These are phyloP conservation scores for Timema cristinae DNA, from an alignment of 2,888 invertebrate species.

Conservation along the genomic window DNA sequence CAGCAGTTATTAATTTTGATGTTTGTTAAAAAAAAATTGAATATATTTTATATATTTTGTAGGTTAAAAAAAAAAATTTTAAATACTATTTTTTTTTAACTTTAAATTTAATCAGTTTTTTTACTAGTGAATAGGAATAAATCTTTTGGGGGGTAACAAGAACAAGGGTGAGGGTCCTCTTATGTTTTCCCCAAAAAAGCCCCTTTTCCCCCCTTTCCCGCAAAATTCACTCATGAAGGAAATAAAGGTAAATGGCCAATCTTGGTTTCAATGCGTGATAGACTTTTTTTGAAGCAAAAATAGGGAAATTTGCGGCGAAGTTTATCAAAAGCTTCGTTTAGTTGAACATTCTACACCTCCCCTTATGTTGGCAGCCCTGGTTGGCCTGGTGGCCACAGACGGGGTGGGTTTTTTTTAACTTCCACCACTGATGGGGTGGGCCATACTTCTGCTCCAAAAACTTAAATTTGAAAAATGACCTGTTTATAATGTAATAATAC, in stretches of 20 bases:
- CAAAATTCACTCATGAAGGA: conserved; percentile 92
- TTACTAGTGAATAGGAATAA: conserved; percentile 29
- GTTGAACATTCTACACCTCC: conserved; percentile 93
- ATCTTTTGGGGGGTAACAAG: conserved; percentile 23
- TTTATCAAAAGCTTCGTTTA: conserved; percentile 94
- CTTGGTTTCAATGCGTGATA: conserved; percentile 92
- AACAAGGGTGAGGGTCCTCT: conserved; percentile 25
- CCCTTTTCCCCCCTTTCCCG: conserved; percentile 36
- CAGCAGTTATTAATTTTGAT: no score
- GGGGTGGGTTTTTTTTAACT: conserved; percentile 72
- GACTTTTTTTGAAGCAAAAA: conserved; percentile 92
- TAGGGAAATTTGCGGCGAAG: conserved; percentile 88
- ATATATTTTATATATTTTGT: no score
- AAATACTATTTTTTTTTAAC: no score
- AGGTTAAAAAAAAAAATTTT: no score
- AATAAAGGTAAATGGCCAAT: conserved; percentile 92
- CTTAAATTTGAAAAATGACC: conserved; percentile 11
- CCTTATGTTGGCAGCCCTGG: conserved; percentile 85
- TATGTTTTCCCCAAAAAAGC: conserved; percentile 17
- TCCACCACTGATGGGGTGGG: conserved; percentile 39
- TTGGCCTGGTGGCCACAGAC: conserved; percentile 85
- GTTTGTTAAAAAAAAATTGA: no score
- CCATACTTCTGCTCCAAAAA: conserved; percentile 35
- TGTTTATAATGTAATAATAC: not conserved
- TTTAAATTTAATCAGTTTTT: conserved; percentile 10